Percentiles rank a stretch among this genome's conserved stretches.
Evolutionary conservation across 2,113 vertebrate genomes (phyloP).

Genomic region (Otocyon megalotis): DNA sequence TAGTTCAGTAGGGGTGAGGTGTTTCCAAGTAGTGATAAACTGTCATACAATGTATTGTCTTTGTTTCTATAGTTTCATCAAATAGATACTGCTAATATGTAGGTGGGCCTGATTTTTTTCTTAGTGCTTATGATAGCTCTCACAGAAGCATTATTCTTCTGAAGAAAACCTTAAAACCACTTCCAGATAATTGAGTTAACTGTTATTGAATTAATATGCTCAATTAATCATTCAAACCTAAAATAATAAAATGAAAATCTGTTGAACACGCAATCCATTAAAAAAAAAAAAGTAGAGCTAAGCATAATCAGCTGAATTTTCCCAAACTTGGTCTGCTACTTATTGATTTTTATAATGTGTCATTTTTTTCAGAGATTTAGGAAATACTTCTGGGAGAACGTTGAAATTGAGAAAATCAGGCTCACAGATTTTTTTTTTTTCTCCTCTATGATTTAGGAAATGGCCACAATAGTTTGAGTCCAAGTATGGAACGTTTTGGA

Average conservation of each 20-base stretch:
- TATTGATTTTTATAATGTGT: conserved; percentile 38
- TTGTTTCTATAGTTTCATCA: conserved; percentile 7
- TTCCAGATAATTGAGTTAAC: conserved; percentile 53
- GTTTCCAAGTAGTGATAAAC: neutral
- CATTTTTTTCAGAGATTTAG: conserved; percentile 52
- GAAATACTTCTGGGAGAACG: neutral
- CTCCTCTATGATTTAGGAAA: neutral
- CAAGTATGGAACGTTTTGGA: neutral
- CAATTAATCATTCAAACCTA: conserved; percentile 63
- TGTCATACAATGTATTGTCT: neutral
- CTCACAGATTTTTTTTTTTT: neutral
- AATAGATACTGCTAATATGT: neutral
- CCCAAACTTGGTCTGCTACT: neutral
- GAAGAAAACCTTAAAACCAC: conserved; percentile 48
- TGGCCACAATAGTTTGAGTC: neutral
- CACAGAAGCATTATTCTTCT: conserved; percentile 34
- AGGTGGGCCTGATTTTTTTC: neutral
- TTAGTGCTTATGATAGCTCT: conserved; percentile 23
- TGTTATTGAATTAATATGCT: conserved; percentile 59
- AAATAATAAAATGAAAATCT: conserved; percentile 59
- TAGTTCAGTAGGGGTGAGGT: neutral
- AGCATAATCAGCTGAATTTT: conserved; percentile 49
- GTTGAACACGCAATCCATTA: conserved; percentile 15
- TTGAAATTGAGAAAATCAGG: conserved; percentile 35
- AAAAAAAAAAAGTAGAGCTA: conserved; percentile 3